These are phyloP conservation scores for Pogonocichla stellata DNA, from an alignment of 2,113 vertebrate genomes.

Conservation along the genomic window DNA sequence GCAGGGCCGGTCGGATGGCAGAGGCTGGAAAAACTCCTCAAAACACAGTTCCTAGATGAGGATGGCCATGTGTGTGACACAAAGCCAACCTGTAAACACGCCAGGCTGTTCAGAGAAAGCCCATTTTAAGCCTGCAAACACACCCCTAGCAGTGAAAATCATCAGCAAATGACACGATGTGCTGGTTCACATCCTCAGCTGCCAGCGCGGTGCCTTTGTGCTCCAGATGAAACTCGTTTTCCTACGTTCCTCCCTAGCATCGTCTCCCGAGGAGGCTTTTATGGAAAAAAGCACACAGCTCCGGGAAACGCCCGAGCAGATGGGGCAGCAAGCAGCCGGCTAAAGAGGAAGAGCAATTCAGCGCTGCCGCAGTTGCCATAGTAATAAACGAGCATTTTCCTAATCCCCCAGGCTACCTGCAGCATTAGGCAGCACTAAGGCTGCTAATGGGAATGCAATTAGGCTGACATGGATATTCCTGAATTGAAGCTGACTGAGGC, in stretches of 20 bases:
- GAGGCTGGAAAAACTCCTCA: not conserved
- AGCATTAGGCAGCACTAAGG: conserved; percentile 14
- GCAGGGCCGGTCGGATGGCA: fast-evolving
- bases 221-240: not conserved
- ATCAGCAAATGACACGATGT: not conserved
- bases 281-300: not conserved
- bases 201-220: not conserved
- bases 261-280: not conserved
- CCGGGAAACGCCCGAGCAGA: not conserved
- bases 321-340: not conserved
- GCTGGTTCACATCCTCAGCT: not conserved
- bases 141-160: not conserved
- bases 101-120: not conserved
- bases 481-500: conserved; percentile 51
- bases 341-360: not conserved
- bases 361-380: not conserved
- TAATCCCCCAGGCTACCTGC: conserved; percentile 6
- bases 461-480: conserved; percentile 50
- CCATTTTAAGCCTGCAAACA: not conserved
- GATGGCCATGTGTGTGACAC: not conserved
- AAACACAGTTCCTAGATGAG: not conserved
- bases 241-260: not conserved
- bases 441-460: conserved; percentile 57
- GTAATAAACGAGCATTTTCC: conserved; percentile 52
- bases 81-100: fast-evolving